Conservation (phyloP, 2,113 vertebrate genomes). For the Bagarius yarrelli region DNA sequence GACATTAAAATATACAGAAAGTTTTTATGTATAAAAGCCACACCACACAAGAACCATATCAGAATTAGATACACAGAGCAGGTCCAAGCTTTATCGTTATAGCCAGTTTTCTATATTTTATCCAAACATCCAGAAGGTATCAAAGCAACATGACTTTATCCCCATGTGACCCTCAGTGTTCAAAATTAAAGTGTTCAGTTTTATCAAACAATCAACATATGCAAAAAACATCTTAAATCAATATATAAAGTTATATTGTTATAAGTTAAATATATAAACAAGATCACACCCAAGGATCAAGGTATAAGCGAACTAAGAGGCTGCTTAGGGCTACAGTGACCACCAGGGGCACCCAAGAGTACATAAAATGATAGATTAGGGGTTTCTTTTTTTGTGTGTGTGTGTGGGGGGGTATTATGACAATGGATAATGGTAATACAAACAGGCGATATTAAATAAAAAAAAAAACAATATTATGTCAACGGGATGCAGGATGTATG, state of each 20-base stretch:
- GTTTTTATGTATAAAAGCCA: not conserved
- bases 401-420: too few relatives aligned
- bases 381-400: too few relatives aligned
- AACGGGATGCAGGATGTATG: too few relatives aligned
- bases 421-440: too few relatives aligned
- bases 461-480: too few relatives aligned
- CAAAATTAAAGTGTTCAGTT: not conserved
- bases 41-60: not conserved
- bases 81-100: not conserved
- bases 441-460: too few relatives aligned
- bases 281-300: not conserved
- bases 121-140: not conserved
- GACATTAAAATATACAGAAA: conserved; percentile 62
- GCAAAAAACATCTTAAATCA: not conserved
- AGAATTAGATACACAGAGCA: not conserved
- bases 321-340: too few relatives aligned
- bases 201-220: not conserved
- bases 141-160: not conserved
- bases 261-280: too few relatives aligned
- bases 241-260: not conserved
- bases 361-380: too few relatives aligned
- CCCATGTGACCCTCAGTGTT: not conserved
- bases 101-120: not conserved
- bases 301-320: too few relatives aligned
- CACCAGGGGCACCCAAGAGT: too few relatives aligned